These are phyloP conservation scores for Blastobasis lacticolella DNA, from an alignment of 2,888 invertebrate species.

Conservation along the genomic window DNA sequence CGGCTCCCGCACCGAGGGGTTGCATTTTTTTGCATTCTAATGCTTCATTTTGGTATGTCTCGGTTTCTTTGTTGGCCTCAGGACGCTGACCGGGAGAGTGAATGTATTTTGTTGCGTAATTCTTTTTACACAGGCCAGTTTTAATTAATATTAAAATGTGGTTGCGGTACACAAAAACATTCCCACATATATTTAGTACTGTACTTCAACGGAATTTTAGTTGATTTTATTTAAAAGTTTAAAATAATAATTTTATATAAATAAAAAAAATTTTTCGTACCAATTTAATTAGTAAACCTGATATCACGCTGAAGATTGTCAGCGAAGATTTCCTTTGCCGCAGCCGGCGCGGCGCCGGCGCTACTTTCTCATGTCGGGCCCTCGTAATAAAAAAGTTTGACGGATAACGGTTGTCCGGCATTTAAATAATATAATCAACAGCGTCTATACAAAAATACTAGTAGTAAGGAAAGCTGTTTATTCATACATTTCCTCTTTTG, in stretches of 20 bases:
- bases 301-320: background rate
- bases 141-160: too few relatives aligned
- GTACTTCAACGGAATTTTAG: too few relatives aligned
- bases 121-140: too few relatives aligned
- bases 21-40: conserved; percentile 33
- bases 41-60: conserved; percentile 17
- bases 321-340: conserved; percentile 6
- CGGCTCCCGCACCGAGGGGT: conserved; percentile 26
- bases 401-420: conserved; percentile 59
- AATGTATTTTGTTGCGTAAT: too few relatives aligned
- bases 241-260: too few relatives aligned
- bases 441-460: conserved; percentile 31
- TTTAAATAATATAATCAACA: conserved; percentile 69
- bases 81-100: too few relatives aligned
- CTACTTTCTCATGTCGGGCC: conserved; percentile 61
- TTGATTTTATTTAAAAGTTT: too few relatives aligned
- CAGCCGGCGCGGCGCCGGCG: conserved; percentile 10
- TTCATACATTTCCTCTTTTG: conserved; percentile 66
- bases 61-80: background rate
- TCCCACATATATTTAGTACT: too few relatives aligned
- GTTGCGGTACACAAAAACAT: too few relatives aligned
- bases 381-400: conserved; percentile 53
- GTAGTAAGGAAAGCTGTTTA: conserved; percentile 53
- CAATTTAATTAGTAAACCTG: too few relatives aligned
- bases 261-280: too few relatives aligned